Base-by-base conservation (phyloP, 2,888 invertebrate species). In the Orgyia antiqua region DNA sequence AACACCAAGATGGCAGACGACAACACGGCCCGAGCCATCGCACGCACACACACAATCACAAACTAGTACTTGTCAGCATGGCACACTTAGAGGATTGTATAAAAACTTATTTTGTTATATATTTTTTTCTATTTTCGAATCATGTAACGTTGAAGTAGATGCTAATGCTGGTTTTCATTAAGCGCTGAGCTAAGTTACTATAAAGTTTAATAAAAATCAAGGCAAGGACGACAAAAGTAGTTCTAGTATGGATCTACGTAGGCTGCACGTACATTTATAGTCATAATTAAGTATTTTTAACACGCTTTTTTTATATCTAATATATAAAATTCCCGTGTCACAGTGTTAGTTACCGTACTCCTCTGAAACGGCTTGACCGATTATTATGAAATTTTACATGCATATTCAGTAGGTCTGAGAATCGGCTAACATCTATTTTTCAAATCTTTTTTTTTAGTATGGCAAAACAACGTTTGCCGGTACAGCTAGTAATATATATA, bases 1-100 rank as follows among this genome's bases (percentile, higher is more conserved):
- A 58, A 60, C 59, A 78, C 62, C 66, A 77, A 56, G 50, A 71
- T 57, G 63, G 68, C 72, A 59, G 70, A 56, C 62, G 56, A 55
- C 51, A 68, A 58, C 52, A 68, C 49, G 51, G 54, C 71, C 52
- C 67, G 70, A 73, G 79, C 79, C 84, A 82, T 79, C 68, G 68
- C 80, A 79, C 75, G 52, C 71, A 46, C 49, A 33, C 54, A 69
- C 67, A 53, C 76, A 72, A 66, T 76, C 83, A 82, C 73, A 56
- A 58, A 51, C 70, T 82, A 80, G 83, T 84, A 84, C 84, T 84
- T 72, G 65, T 79, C 66, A 83, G 78, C 84, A 86, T 86, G 63
- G 68, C 83, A 80, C 75, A 73, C 61, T 67, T 67, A 67, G 59
- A 67, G 45, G 39, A 36, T 28, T 51, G 25, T 4, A 23, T 26